A percentile compares a stretch with the other conserved stretches of the same genome.
phyloP scores from a whole-genome alignment of 2,113 vertebrate genomes.

The Melanotaenia duboulayi region DNA sequence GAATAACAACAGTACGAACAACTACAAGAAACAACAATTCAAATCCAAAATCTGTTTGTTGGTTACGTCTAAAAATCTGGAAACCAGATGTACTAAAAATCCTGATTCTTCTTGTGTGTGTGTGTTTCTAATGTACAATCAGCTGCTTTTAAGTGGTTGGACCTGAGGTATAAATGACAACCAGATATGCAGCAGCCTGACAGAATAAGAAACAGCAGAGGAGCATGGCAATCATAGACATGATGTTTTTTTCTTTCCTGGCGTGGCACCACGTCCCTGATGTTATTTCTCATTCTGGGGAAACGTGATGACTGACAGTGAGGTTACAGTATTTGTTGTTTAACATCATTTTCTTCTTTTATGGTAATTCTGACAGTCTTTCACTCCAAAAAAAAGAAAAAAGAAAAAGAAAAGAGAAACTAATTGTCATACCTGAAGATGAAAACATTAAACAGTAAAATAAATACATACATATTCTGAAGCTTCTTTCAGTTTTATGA shows the following conservation, averaged over 20 bases:
- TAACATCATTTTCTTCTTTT: constrained; percentile 47
- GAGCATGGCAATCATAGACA: constrained; percentile 61
- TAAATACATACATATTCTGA: constrained; percentile 72
- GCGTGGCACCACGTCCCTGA: constrained; percentile 3
- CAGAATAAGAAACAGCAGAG: constrained; percentile 55
- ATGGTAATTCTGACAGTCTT: constrained; percentile 64
- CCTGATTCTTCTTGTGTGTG: constrained; percentile 76
- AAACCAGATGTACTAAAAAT: constrained; percentile 71
- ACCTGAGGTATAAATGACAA: constrained; percentile 85
- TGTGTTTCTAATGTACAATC: constrained; percentile 79
- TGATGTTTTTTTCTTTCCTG: constrained; percentile 48
- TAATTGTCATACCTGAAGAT: constrained; percentile 59
- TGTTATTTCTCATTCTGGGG: too few species aligned
- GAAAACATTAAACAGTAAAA: constrained; percentile 62
- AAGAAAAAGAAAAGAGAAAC: constrained; percentile 44
- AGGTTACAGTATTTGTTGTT: constrained; percentile 77
- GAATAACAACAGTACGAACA: constrained; percentile 50
- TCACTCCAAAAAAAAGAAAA: constrained; percentile 58
- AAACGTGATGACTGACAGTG: constrained; percentile 57
- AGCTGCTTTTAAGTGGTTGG: constrained; percentile 81
- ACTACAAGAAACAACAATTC: constrained; percentile 40
- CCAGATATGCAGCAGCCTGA: constrained; percentile 78
- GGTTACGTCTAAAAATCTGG: constrained; percentile 60
- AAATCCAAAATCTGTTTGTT: constrained; percentile 62
- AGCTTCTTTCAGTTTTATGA: constrained; percentile 59